These are phyloP conservation scores for Meta bourneti DNA, from an alignment of 2,888 invertebrate genomes.

Conservation along the genomic window DNA sequence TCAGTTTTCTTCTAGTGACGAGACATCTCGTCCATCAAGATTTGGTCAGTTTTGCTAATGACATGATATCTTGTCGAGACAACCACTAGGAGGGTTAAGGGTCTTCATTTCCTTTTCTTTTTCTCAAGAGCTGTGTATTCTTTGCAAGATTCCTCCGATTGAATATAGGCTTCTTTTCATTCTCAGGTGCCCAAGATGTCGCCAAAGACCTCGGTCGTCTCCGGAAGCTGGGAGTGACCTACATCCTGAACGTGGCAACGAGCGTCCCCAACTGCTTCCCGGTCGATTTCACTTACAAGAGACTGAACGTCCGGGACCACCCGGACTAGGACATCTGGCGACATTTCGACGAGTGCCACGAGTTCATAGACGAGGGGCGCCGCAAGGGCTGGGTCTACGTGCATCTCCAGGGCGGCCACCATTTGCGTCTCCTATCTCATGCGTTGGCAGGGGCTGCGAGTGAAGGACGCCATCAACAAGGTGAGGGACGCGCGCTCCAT, in stretches of 20 bases:
- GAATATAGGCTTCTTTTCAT: not conserved
- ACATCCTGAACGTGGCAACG: conserved; percentile 80
- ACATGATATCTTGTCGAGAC: no score
- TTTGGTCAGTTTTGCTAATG: no score
- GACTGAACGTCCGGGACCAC: conserved; percentile 79
- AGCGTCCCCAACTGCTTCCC: conserved; percentile 80
- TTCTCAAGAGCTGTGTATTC: no score
- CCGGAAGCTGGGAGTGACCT: conserved; percentile 80
- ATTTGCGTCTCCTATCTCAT: conserved; percentile 81
- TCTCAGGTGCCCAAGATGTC: conserved; percentile 81
- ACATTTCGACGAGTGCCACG: conserved; percentile 78
- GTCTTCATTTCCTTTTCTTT: no score
- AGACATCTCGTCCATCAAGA: no score
- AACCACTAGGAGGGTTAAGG: no score
- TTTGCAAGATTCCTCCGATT: no score
- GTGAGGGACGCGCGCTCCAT: conserved; percentile 80
- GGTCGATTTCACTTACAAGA: conserved; percentile 79
- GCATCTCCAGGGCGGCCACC: conserved; percentile 80
- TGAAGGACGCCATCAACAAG: conserved; percentile 79
- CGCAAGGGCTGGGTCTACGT: conserved; percentile 80
- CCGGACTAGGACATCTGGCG: conserved; percentile 77
- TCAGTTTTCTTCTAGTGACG: no score
- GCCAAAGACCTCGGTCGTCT: conserved; percentile 80
- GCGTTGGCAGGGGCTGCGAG: conserved; percentile 79
- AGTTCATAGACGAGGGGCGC: conserved; percentile 80